These are phyloP conservation scores for Ischnura elegans DNA, from an alignment of 2,888 invertebrate species.

Conservation along the genomic window DNA sequence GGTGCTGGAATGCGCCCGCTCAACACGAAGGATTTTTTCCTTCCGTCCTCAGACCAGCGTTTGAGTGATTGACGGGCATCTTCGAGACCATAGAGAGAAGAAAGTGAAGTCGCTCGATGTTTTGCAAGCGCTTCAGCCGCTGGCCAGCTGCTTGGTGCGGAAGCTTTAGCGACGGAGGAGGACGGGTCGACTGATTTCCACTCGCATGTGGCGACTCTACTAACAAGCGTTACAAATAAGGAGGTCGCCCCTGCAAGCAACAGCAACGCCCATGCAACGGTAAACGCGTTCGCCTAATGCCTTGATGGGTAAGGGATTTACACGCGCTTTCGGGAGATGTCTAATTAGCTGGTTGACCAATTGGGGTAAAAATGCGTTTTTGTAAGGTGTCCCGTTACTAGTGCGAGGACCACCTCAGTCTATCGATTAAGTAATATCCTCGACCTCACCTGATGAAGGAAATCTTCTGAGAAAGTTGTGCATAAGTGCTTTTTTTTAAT, in stretches of 20 bases:
- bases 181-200: background rate
- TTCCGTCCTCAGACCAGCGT: background rate
- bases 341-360: background rate
- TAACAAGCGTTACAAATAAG: background rate
- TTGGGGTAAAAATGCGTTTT: no score
- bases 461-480: no score
- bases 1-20: background rate
- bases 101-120: background rate
- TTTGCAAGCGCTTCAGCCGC: background rate
- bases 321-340: background rate
- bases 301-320: no score
- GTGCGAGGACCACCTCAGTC: no score
- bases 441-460: no score
- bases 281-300: background rate
- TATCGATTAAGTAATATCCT: no score
- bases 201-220: background rate
- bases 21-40: background rate
- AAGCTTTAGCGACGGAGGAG: background rate
- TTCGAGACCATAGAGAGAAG: background rate
- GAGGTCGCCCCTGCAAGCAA: background rate
- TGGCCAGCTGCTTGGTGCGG: background rate
- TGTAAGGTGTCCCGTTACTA: no score
- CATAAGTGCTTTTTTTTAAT: no score
- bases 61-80: background rate
- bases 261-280: background rate